Evolutionary conservation across 2,888 invertebrate species (phyloP).

Genomic region (Hofmannophila pseudospretella): DNA sequence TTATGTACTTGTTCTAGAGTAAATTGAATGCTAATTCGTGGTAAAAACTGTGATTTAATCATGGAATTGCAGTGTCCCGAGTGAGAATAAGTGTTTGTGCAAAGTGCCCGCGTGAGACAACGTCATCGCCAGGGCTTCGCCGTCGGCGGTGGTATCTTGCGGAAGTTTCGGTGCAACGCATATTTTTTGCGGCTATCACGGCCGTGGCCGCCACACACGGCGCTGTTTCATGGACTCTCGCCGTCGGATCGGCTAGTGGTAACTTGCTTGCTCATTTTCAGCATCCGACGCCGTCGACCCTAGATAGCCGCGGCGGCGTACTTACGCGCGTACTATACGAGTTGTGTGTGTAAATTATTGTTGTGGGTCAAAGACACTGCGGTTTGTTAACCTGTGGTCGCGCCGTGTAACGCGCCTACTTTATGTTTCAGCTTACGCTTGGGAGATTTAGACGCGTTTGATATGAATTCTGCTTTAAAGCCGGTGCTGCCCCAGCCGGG

Average conservation of each 20-base stretch:
- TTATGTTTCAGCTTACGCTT: conserved; percentile 59
- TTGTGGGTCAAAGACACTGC: conserved; percentile 72
- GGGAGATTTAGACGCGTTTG: conserved; percentile 39
- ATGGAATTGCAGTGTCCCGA: conserved; percentile 52
- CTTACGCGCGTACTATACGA: conserved; percentile 60
- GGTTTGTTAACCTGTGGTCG: conserved; percentile 47
- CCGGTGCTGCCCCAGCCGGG: conserved; percentile 76
- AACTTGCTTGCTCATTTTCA: conserved; percentile 43
- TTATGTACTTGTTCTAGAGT: conserved; percentile 56
- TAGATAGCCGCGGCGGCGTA: conserved; percentile 37
- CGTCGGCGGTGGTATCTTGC: conserved; percentile 57
- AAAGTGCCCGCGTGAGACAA: conserved; percentile 36
- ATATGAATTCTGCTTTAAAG: conserved; percentile 81
- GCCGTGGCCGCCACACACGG: conserved; percentile 44
- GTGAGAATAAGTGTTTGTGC: conserved; percentile 46
- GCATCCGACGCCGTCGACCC: conserved; percentile 30
- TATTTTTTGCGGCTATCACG: conserved; percentile 71
- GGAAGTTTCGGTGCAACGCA: conserved; percentile 75
- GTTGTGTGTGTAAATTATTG: conserved; percentile 66
- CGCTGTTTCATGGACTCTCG: conserved; percentile 55
- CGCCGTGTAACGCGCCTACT: conserved; percentile 42
- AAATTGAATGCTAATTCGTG: conserved; percentile 53
- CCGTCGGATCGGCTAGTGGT: conserved; percentile 52
- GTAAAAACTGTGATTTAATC: conserved; percentile 49
- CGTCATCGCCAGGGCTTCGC: conserved; percentile 37